Evolutionary conservation across 2,797 vertebrate genomes (phyloP).

Genomic region (Dendrocincla fuliginosa): DNA sequence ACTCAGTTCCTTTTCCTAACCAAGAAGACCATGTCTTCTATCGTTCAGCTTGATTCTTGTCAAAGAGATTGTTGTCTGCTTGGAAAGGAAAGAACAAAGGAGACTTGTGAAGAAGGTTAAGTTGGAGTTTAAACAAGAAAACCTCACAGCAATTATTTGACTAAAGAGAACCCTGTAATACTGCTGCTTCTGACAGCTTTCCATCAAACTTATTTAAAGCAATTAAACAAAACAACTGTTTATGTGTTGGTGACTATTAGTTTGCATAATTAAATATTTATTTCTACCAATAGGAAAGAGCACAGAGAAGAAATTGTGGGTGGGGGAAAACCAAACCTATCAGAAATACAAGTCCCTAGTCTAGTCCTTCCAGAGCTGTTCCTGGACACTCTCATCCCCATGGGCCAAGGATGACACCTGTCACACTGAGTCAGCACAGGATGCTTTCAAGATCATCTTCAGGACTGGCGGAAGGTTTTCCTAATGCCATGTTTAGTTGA

Average conservation of each 20-base stretch:
- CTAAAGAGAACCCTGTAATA: neutral
- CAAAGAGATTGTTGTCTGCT: neutral
- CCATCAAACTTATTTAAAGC: neutral
- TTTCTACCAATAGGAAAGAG: neutral
- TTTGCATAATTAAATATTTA: neutral
- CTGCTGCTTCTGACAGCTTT: neutral
- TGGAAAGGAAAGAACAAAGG: neutral
- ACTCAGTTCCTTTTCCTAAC: neutral
- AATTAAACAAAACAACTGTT: neutral
- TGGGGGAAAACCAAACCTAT: fast-evolving
- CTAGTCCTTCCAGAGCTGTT: neutral
- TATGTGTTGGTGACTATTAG: neutral
- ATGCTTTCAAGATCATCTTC: neutral
- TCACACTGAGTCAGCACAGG: neutral
- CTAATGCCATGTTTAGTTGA: neutral
- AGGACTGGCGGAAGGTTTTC: neutral
- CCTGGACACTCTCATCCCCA: neutral
- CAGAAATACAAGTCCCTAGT: neutral
- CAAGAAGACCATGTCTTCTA: neutral
- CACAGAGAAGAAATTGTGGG: neutral
- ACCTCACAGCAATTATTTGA: neutral
- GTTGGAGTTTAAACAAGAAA: neutral
- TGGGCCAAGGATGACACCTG: fast-evolving
- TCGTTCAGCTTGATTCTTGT: neutral
- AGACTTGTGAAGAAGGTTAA: neutral